Evolutionary conservation across 1,140 invertebrate species (phyloP).

Genomic region (Cylas formicarius): DNA sequence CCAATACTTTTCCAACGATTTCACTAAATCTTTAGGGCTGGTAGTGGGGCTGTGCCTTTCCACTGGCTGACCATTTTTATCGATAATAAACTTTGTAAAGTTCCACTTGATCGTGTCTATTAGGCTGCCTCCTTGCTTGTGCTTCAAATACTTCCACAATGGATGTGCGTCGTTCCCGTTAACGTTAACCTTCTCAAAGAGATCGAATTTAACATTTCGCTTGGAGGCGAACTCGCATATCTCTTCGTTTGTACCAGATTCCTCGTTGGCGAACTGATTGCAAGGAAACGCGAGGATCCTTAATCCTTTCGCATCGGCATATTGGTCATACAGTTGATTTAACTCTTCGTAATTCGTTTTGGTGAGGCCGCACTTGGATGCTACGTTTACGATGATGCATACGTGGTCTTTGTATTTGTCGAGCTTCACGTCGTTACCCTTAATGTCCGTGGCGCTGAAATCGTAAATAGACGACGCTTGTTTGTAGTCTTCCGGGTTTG

Average conservation of each 20-base stretch:
- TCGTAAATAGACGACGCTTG: conserved; percentile 63
- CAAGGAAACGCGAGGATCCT: conserved; percentile 75
- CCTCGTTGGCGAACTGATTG: conserved; percentile 81
- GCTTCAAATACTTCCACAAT: conserved; percentile 68
- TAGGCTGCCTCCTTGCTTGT: conserved; percentile 47
- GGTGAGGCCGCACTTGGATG: conserved; percentile 77
- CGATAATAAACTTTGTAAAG: conserved; percentile 90
- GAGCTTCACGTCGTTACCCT: conserved; percentile 62
- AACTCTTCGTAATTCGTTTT: conserved; percentile 70
- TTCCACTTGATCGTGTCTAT: conserved; percentile 90
- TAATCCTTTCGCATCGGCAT: conserved; percentile 55
- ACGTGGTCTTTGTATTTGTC: conserved; percentile 66
- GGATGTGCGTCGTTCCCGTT: conserved; percentile 81
- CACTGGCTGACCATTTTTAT: conserved; percentile 77
- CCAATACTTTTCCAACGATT: conserved; percentile 58
- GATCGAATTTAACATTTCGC: conserved; percentile 68
- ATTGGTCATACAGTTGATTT: conserved; percentile 65
- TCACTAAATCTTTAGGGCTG: conserved; percentile 60
- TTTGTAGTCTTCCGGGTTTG: conserved; percentile 44
- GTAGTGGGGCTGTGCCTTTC: conserved; percentile 69
- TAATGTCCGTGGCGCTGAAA: conserved; percentile 65
- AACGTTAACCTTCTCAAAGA: conserved; percentile 75
- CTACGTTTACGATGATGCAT: conserved; percentile 76
- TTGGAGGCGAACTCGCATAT: conserved; percentile 65
- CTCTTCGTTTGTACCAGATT: conserved; percentile 63